A percentile compares a stretch with the other conserved stretches of the same genome.
Evolutionary conservation across 2,888 invertebrate species (phyloP).

Genomic region (Phaedon cochleariae): DNA sequence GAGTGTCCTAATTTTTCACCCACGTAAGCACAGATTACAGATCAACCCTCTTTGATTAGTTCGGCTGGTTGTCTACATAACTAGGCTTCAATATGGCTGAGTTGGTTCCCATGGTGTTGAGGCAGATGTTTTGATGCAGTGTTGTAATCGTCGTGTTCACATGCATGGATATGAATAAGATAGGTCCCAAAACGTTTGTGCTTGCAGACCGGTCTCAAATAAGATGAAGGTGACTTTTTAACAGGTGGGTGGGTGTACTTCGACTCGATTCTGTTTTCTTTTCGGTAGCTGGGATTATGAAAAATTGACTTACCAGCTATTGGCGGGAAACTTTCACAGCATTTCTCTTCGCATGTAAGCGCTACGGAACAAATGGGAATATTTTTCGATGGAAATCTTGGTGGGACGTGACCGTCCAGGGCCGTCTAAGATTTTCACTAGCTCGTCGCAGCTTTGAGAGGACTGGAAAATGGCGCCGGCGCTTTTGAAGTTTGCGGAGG

Average conservation of each 20-base stretch:
- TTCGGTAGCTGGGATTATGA: too few relatives aligned
- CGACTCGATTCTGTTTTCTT: too few relatives aligned
- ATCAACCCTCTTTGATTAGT: not conserved
- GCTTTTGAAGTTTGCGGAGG: conserved; percentile 48
- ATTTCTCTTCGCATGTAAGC: conserved; percentile 37
- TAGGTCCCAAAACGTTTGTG: conserved; percentile 1
- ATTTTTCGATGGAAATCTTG: not conserved
- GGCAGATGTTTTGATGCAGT: too few relatives aligned
- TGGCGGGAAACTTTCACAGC: conserved; percentile 47
- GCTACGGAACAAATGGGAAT: conserved; percentile 2
- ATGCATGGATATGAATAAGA: not conserved
- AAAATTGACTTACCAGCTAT: conserved; percentile 27
- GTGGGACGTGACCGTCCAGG: not conserved
- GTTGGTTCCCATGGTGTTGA: too few relatives aligned
- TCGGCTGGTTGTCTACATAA: too few relatives aligned
- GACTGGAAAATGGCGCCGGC: conserved; percentile 8
- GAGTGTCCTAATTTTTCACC: not conserved
- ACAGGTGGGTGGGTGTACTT: conserved; percentile 20
- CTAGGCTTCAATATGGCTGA: conserved; percentile 5
- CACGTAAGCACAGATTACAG: not conserved
- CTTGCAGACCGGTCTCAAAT: not conserved
- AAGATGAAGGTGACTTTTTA: not conserved
- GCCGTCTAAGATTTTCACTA: conserved; percentile 15
- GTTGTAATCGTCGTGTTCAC: not conserved
- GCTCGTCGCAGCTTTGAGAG: not conserved